These are phyloP conservation scores for Acipenser transmontanus DNA, from an alignment of 2,797 vertebrate species.

Conservation along the genomic window DNA sequence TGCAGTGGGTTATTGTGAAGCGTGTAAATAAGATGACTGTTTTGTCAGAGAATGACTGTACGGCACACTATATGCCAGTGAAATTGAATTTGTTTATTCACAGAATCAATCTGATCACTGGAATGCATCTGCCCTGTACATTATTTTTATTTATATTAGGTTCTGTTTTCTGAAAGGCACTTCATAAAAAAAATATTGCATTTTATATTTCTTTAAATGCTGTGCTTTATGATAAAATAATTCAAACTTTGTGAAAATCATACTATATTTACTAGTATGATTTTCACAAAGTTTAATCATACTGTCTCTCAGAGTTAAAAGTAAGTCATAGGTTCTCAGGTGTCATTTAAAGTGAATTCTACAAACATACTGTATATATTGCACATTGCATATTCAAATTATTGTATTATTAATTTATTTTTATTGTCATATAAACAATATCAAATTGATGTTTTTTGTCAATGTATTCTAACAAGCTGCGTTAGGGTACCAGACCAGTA, in stretches of 20 bases:
- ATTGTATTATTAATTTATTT: too few relatives aligned
- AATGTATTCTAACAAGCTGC: too few relatives aligned
- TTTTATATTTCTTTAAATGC: slow-evolving; percentile 28
- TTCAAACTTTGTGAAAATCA: slow-evolving; percentile 14
- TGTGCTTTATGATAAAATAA: slow-evolving; percentile 22
- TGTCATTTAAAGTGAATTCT: too few relatives aligned
- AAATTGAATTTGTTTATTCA: slow-evolving; percentile 80
- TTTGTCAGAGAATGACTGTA: slow-evolving; percentile 92
- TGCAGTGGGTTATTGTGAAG: slow-evolving; percentile 94
- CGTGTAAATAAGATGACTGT: slow-evolving; percentile 99
- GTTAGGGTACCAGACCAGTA: too few relatives aligned
- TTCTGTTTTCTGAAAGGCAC: slow-evolving; percentile 52
- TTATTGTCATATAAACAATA: too few relatives aligned
- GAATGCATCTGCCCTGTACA: slow-evolving; percentile 83
- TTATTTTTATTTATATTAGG: slow-evolving; percentile 81
- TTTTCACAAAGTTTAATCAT: too few relatives aligned
- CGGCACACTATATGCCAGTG: slow-evolving; percentile 74
- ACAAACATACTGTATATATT: too few relatives aligned
- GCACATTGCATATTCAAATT: too few relatives aligned
- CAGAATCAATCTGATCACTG: slow-evolving; percentile 78
- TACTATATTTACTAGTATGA: slow-evolving; percentile 1
- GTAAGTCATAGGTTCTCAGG: too few relatives aligned
- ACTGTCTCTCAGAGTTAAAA: too few relatives aligned
- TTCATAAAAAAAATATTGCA: slow-evolving; percentile 41
- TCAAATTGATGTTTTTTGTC: too few relatives aligned